Conservation (phyloP, 2,797 vertebrate genomes). For the Molossus alvarezi region DNA sequence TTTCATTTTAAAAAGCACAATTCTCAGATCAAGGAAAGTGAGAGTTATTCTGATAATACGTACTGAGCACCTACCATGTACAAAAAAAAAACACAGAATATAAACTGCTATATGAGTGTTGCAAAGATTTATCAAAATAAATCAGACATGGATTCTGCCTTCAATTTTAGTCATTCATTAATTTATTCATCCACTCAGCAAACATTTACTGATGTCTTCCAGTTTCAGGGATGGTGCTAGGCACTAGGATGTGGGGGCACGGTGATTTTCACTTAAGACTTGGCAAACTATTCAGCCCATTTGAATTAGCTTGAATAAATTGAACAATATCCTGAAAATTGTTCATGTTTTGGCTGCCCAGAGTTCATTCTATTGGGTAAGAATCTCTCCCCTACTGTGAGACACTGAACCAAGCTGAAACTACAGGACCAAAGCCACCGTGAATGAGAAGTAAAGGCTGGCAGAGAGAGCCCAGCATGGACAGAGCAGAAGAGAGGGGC, state of each 20-base stretch:
- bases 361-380: constrained; percentile 31
- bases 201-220: neutral
- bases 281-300: constrained; percentile 1
- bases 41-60: constrained; percentile 42
- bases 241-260: neutral
- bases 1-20: neutral
- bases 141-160: neutral
- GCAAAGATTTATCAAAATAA: constrained; percentile 26
- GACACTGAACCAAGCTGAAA: constrained; percentile 12
- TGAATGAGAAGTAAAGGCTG: neutral
- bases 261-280: constrained; percentile 25
- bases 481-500: neutral
- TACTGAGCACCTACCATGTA: neutral
- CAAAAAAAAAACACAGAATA: neutral
- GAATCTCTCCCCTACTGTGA: neutral
- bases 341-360: neutral
- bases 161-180: neutral
- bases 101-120: neutral
- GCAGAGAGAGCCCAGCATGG: neutral
- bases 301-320: constrained; percentile 32
- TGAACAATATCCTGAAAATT: neutral
- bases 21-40: neutral
- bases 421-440: neutral
- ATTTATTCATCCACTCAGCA: neutral
- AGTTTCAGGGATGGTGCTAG: neutral